Percentiles rank a stretch among this genome's conserved stretches.
Conservation (phyloP, 1,140 invertebrate species). For the Eupristina koningsbergeri region DNA sequence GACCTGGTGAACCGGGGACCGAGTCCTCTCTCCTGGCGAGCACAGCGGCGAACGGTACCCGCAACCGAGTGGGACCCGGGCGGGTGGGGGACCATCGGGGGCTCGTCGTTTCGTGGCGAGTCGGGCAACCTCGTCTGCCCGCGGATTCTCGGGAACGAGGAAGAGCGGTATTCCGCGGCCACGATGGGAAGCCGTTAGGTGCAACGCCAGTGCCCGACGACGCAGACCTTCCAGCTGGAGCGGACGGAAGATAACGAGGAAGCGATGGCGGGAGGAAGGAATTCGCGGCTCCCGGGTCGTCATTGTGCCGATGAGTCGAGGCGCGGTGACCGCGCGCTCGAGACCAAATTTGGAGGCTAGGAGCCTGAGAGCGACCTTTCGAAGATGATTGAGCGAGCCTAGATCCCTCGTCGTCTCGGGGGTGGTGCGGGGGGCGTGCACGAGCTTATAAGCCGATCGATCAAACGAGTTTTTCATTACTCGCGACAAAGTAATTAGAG, state of each 20-base stretch:
- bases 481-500: no score
- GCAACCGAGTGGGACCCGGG: conserved; percentile 30
- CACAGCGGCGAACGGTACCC: conserved; percentile 36
- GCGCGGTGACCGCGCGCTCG: no score
- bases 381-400: no score
- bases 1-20: conserved; percentile 48
- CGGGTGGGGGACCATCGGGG: neutral
- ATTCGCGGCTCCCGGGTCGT: neutral
- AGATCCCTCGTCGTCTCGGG: no score
- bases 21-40: neutral
- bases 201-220: neutral
- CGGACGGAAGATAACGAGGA: conserved; percentile 40
- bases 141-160: conserved; percentile 41
- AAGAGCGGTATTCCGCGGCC: conserved; percentile 25
- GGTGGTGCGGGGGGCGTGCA: no score
- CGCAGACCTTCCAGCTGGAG: neutral
- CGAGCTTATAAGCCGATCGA: no score
- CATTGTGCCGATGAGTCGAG: neutral
- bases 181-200: conserved; percentile 30
- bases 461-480: no score
- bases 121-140: neutral
- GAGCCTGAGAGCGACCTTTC: no score
- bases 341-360: neutral
- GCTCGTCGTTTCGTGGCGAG: conserved; percentile 23
- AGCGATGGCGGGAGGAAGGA: neutral